Evolutionary conservation across 1,140 invertebrate species (phyloP), one percentile per base, ranked within the genome.

Genomic region (Lepidostoma basale): DNA sequence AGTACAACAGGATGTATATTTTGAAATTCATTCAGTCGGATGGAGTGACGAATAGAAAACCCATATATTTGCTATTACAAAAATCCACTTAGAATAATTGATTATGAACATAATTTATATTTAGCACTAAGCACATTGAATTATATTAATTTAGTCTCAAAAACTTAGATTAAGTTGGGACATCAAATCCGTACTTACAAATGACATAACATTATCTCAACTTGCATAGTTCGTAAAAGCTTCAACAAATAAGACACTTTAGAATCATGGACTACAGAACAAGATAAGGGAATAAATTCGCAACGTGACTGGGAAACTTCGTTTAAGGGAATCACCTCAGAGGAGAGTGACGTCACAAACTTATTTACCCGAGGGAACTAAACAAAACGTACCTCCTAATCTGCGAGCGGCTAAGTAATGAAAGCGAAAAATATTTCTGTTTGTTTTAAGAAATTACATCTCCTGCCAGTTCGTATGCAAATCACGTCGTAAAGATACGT

Each of bases 391-490:
- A 30, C 20, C 23, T 54, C 26, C 49, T 54, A 54, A 54, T 54
- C 49, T 54, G n/a, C 3, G 14, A 54, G 49, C 25, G 23, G 49
- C 49, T 54, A 30, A 54, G 26, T 30, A 54, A 54, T 54, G 14
- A 28, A 33, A 54, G 49, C 25, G 49, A 54, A 54, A 54, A 54
- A 54, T 54, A 54, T 54, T 54, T 54, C 49, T 54, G 49, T 54
- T 54, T 54, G 26, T 18, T 23, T 54, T 54, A 54, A 54, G 49
- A 30, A 54, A 54, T 54, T 28, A 54, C 49, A 54, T 54, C 49
- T 54, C n/a, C 49, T 54, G 26, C 33, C 49, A 54, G 49, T 54
- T 54, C 30, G 26, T 54, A 54, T 54, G 49, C 26, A 30, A 54
- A 54, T n/a, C 49, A 54, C 16, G 10, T 26, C 18, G 5, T 33